A percentile compares a stretch with the other conserved stretches of the same genome.
These are phyloP conservation scores for Scomber japonicus DNA, from an alignment of 2,113 vertebrate species.

Conservation along the genomic window DNA sequence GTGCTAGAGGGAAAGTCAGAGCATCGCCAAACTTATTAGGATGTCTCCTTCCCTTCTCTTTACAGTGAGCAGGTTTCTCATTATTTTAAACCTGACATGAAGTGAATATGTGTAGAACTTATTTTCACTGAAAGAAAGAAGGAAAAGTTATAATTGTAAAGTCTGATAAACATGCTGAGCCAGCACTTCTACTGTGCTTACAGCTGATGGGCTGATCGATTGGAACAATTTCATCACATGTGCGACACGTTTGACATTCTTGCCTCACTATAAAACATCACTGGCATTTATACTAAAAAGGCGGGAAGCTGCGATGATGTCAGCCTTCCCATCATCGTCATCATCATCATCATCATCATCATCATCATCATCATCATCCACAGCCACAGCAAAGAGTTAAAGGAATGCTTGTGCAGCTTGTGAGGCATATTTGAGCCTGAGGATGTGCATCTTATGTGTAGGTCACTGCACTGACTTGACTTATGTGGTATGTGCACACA, in stretches of 20 bases:
- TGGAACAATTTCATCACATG: too few relatives aligned
- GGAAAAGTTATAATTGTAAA: too few relatives aligned
- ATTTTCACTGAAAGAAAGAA: too few relatives aligned
- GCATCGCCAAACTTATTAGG: too few relatives aligned
- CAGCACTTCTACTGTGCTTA: background rate
- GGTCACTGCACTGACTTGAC: slow-evolving; percentile 62
- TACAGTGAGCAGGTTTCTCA: too few relatives aligned
- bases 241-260: too few relatives aligned
- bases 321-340: slow-evolving; percentile 15
- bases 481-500: slow-evolving; percentile 74
- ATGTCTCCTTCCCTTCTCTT: too few relatives aligned
- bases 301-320: background rate
- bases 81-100: too few relatives aligned
- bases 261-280: background rate
- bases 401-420: slow-evolving; percentile 60
- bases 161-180: too few relatives aligned
- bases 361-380: slow-evolving; percentile 25
- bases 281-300: background rate
- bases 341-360: slow-evolving; percentile 12
- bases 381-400: slow-evolving; percentile 60
- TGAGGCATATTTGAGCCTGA: slow-evolving; percentile 58
- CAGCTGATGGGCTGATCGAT: too few relatives aligned
- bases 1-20: too few relatives aligned
- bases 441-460: slow-evolving; percentile 58
- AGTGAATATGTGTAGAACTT: too few relatives aligned